Percentiles rank a stretch among this genome's conserved stretches.
Conservation (phyloP, 2,113 vertebrate species). For the Cochlearius cochlearius region DNA sequence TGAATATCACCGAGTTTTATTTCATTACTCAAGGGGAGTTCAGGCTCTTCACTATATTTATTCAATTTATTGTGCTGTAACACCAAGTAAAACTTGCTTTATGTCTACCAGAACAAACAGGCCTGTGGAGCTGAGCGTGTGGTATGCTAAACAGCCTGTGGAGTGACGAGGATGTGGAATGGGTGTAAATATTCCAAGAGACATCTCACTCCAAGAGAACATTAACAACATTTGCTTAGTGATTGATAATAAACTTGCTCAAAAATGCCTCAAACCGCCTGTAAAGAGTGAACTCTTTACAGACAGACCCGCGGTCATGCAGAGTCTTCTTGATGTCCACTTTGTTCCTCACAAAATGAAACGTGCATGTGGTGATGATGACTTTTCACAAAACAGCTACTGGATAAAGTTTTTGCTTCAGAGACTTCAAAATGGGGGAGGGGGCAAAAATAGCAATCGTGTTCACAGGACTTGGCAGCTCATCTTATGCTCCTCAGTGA, state of each 20-base stretch:
- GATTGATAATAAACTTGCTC: not conserved
- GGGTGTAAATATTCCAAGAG: not conserved
- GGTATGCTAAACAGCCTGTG: not conserved
- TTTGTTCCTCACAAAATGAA: not conserved
- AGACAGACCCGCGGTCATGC: not conserved
- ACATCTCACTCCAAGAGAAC: not conserved
- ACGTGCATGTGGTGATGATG: not conserved
- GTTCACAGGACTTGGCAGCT: not conserved
- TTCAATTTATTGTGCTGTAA: not conserved
- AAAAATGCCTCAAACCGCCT: not conserved
- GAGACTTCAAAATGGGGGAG: not conserved
- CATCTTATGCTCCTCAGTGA: not conserved
- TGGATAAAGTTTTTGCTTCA: not conserved
- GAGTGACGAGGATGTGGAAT: accelerated
- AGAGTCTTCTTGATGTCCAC: not conserved
- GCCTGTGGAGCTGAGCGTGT: accelerated
- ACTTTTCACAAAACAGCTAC: not conserved
- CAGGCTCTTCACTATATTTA: not conserved
- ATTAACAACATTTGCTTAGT: not conserved
- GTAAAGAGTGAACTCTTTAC: not conserved
- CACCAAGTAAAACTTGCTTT: not conserved
- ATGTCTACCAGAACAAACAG: not conserved
- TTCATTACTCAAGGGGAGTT: not conserved
- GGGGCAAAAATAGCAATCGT: not conserved
- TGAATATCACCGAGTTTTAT: not conserved